These are phyloP conservation scores for Hirudinaria manillensis DNA, from an alignment of 2,888 invertebrate genomes.

Conservation along the genomic window DNA sequence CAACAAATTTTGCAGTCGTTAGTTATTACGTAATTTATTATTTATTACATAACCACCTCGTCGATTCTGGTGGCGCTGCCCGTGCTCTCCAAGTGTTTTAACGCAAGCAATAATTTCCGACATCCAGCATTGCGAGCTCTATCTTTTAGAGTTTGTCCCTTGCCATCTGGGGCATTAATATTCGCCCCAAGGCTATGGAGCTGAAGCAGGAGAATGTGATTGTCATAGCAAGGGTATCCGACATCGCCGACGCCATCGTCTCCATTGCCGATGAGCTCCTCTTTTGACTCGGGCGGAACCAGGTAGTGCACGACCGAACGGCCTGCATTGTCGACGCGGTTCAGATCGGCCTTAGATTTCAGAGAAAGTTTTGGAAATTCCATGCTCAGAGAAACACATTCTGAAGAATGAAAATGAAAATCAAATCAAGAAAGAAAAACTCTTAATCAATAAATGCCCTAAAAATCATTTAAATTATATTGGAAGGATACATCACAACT, in stretches of 20 bases:
- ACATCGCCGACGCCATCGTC: constrained; percentile 42
- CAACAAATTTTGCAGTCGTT: not conserved
- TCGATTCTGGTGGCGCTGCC: not conserved
- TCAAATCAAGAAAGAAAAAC: too few species aligned
- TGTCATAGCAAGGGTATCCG: constrained; percentile 52
- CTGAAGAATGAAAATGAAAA: constrained; percentile 13
- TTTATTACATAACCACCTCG: not conserved
- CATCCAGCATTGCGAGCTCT: constrained; percentile 46
- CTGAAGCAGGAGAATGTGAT: constrained; percentile 50
- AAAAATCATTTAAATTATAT: too few species aligned
- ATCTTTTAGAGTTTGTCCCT: constrained; percentile 46
- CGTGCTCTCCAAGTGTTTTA: constrained; percentile 31
- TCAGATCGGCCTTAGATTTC: constrained; percentile 47
- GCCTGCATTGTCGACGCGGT: constrained; percentile 48
- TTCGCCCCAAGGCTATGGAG: constrained; percentile 49
- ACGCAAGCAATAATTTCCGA: constrained; percentile 41
- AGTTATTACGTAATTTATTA: not conserved
- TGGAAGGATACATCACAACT: not conserved
- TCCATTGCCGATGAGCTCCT: not conserved
- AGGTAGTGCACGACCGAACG: constrained; percentile 53
- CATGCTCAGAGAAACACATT: constrained; percentile 32
- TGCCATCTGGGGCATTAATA: constrained; percentile 46
- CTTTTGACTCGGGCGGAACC: constrained; percentile 39
- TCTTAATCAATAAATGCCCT: too few species aligned
- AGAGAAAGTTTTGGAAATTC: constrained; percentile 37